Conservation (phyloP, 1,140 invertebrate genomes). For the Elymnias hypermnestra region DNA sequence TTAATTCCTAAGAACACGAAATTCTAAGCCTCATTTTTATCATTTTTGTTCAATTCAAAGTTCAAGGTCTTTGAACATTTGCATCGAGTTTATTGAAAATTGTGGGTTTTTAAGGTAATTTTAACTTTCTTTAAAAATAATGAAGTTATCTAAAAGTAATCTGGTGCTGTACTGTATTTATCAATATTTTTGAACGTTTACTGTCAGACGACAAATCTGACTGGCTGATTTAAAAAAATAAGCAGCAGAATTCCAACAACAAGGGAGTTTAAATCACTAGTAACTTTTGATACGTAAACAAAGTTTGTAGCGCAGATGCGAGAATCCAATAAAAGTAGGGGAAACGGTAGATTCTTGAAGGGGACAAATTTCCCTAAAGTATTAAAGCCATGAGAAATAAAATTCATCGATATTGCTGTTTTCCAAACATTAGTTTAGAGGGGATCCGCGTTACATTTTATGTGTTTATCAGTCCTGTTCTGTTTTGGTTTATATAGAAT, state of each 20-base stretch:
- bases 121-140: too few species aligned
- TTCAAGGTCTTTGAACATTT: too few species aligned
- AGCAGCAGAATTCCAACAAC: slow-evolving; percentile 12
- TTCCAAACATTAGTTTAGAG: slow-evolving; percentile 32
- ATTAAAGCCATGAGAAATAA: slow-evolving; percentile 62
- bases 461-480: slow-evolving; percentile 15
- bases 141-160: too few species aligned
- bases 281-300: slow-evolving; percentile 29
- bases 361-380: slow-evolving; percentile 62
- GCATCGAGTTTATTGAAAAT: too few species aligned
- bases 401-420: slow-evolving; percentile 65
- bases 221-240: too few species aligned
- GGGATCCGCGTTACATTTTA: slow-evolving; percentile 26
- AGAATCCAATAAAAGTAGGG: slow-evolving; percentile 62
- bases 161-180: too few species aligned
- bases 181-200: too few species aligned
- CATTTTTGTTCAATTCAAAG: too few species aligned
- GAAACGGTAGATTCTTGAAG: slow-evolving; percentile 44
- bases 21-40: too few species aligned
- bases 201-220: too few species aligned
- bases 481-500: slow-evolving; percentile 2
- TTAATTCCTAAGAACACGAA: too few species aligned
- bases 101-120: too few species aligned
- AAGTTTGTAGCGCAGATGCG: slow-evolving; percentile 65
- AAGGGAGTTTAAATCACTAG: slow-evolving; percentile 17